Base-by-base conservation (phyloP, 2,113 vertebrate species). In the Cyphomyrus plagiostoma region DNA sequence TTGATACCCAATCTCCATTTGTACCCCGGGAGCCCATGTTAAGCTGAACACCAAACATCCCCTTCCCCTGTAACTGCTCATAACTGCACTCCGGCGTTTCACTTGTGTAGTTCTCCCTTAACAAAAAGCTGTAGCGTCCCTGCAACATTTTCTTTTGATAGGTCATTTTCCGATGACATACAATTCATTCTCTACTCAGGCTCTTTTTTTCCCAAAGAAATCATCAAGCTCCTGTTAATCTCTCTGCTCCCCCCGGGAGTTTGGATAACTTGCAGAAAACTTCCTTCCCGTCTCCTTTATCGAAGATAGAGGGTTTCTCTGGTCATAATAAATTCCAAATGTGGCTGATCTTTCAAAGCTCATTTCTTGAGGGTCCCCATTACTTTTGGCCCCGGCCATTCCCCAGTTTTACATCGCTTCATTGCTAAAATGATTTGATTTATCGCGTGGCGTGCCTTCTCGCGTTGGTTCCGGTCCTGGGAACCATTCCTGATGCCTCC, bases 381-480 rank as follows among this genome's bases (percentile, higher is more conserved):
- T 45, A 30, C 83, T 35, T 30, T 83, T 84, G 80, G 88, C 70
- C 48, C 30, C 30, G 1, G 30, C 74, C 30, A 2, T 35, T 50
- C 39, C 83, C 56, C 23, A 46, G 48, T 48, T 62, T 86, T 45
- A 49, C 56, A 45, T 86, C 46, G 42, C 82, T 89, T 86, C 62
- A 86, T 89, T 13, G 21, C 53, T 89, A 26, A 85, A 86, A 89
- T 89, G 11, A 86, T 86, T 89, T 89, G 89, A 89, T 89, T 86
- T 48, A 66, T 50, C 23, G 56, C 56, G 42, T 26, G 58, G 50
- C 49, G 49, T 87, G 48, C 49, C 50, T 53, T 53, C 7, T 87
- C 86, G 26, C 15, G 13, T 35, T 52, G 86, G 49, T 50, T 53
- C 46, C 26, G 21, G 48, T 86, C 83, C 83, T 86, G 83, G 83